Percentiles rank a stretch among this genome's conserved stretches.
Conservation (phyloP, 2,888 invertebrate species). For the Corbicula japonica region DNA sequence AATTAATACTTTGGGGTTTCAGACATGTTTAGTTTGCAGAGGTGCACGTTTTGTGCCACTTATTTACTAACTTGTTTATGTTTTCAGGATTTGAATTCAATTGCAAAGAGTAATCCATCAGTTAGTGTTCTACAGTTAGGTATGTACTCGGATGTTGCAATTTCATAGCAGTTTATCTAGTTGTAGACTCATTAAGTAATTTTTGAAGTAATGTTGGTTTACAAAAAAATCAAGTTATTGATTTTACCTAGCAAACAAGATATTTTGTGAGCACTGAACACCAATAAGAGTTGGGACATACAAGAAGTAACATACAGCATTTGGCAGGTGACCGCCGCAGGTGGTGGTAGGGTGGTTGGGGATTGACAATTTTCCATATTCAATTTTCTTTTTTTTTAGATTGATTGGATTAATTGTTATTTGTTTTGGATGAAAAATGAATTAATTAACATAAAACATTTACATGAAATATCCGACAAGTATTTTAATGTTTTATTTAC, state of each 20-base stretch:
- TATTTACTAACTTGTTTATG: neutral
- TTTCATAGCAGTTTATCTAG: too few species aligned
- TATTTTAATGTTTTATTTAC: too few species aligned
- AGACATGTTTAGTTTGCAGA: neutral
- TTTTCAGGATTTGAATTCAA: conserved; percentile 28
- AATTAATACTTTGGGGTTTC: neutral
- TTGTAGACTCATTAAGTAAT: conserved; percentile 3
- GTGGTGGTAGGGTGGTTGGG: too few species aligned
- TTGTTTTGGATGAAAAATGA: too few species aligned
- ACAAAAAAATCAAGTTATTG: neutral
- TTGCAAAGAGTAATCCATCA: conserved; percentile 35
- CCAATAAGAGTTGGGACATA: neutral
- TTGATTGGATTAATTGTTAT: too few species aligned
- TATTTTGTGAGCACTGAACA: neutral
- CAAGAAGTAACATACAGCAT: neutral
- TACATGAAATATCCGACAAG: too few species aligned
- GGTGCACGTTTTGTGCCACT: neutral
- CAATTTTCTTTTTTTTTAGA: too few species aligned
- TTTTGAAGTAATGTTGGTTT: neutral
- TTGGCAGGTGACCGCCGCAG: too few species aligned
- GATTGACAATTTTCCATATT: too few species aligned
- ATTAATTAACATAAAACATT: too few species aligned
- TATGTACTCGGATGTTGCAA: conserved; percentile 12
- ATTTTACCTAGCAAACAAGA: neutral
- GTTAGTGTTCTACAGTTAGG: conserved; percentile 45